These are phyloP conservation scores for Mohoua ochrocephala DNA, from an alignment of 2,113 vertebrate genomes.

Conservation along the genomic window DNA sequence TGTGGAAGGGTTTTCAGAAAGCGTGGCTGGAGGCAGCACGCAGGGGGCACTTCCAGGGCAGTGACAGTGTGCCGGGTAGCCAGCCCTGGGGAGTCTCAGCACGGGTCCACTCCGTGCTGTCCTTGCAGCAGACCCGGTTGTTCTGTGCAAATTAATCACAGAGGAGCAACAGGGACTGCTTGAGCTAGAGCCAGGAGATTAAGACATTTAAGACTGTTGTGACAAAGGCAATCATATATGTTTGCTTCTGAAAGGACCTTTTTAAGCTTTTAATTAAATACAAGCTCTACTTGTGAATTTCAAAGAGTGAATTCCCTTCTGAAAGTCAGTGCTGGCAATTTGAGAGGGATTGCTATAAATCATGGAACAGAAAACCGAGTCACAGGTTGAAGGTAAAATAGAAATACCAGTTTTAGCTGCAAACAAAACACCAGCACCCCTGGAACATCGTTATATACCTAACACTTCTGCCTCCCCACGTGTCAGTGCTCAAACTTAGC, in stretches of 20 bases:
- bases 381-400: neutral
- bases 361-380: neutral
- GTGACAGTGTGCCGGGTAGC: neutral
- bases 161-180: neutral
- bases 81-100: neutral
- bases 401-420: neutral
- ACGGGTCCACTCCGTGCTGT: accelerated
- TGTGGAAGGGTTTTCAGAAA: neutral
- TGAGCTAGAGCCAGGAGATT: neutral
- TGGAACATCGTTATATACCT: accelerated
- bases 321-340: neutral
- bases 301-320: neutral
- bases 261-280: neutral
- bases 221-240: neutral
- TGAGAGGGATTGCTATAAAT: neutral
- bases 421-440: neutral
- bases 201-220: neutral
- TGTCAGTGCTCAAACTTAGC: neutral
- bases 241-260: neutral
- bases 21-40: accelerated
- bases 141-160: neutral
- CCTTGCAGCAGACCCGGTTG: neutral
- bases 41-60: neutral
- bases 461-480: neutral
- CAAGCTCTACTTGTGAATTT: neutral